Base-by-base conservation (phyloP, 2,113 vertebrate species). In the Progne subis region DNA sequence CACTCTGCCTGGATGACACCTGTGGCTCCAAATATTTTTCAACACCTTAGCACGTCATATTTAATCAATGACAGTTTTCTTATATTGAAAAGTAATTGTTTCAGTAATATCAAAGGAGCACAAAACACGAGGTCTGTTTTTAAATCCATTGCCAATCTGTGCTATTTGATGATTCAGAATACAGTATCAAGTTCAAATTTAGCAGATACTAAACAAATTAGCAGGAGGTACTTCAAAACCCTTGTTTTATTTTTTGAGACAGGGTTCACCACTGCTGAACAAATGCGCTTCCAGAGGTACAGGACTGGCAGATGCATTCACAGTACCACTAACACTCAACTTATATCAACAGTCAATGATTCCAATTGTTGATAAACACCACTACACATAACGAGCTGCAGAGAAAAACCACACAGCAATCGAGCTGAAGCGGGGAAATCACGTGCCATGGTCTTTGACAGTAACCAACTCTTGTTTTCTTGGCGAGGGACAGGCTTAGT, bases 261-360 rank as follows among this genome's bases (percentile, higher is more conserved):
- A 50, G 50, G 19, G 44, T 12, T 80, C 37, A 52, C 34, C 0
- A 2, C 2, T 3, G 46, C 68, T 74, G 72, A 69, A 39, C 18
- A 52, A 72, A 80, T 0, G 0, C 26, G 26, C 70, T 70, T 43
- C 29, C 67, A 86, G 71, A 76, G 21, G 49, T 26, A 53, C 18
- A 52, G 68, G 57, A 49, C 47, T 18, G 23, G 56, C 0, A 5
- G 26, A 31, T 0, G 0, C 1, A 3, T 20, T 64, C 12, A 0
- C 12, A 34, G 41, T 2, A 52, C 29, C 2, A 1, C 32, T 39
- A 32, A 17, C 5, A 1, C 14, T 49, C 60, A 49, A 18, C 26
- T 72, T 68, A 60, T 37, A 69, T 12, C 61, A 41, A 28, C 61
- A 88, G 60, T 29, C 70, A 32, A 44, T 34, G 39, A 47, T 76